These are phyloP conservation scores for Catocala sponsa DNA, from an alignment of 2,888 invertebrate species.

Conservation along the genomic window DNA sequence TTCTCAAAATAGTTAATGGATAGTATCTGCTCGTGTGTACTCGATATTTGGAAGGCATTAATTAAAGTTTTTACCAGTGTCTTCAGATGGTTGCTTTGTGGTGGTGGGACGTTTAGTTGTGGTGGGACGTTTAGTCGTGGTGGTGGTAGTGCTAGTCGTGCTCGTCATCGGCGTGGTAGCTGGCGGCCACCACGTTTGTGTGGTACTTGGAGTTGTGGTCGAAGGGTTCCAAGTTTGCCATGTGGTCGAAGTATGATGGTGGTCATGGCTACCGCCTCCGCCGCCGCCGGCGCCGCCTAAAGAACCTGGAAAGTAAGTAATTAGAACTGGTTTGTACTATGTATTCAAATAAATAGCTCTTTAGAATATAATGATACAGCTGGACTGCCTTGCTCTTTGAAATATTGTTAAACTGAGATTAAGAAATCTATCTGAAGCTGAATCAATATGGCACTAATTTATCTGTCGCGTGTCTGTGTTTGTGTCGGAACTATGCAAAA, in stretches of 20 bases:
- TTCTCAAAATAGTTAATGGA: no score
- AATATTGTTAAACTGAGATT: no score
- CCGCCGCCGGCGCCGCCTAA: conserved; percentile 64
- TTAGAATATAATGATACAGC: no score
- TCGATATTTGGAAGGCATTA: no score
- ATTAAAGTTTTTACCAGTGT: conserved; percentile 47
- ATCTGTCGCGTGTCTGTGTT: no score
- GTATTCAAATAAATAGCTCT: no score
- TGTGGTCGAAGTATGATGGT: conserved; percentile 74
- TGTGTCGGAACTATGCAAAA: no score
- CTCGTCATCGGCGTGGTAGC: conserved; percentile 69
- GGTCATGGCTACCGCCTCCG: conserved; percentile 56
- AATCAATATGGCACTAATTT: no score
- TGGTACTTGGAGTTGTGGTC: conserved; percentile 39
- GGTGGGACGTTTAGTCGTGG: conserved; percentile 56
- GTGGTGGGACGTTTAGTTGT: conserved; percentile 44
- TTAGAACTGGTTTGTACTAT: not conserved
- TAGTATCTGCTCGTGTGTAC: no score
- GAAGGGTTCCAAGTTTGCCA: conserved; percentile 78
- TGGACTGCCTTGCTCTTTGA: no score
- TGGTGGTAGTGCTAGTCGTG: conserved; percentile 61
- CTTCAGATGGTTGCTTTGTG: conserved; percentile 48
- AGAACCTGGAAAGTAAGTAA: conserved; percentile 52
- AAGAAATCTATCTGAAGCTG: no score
- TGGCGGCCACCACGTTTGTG: conserved; percentile 58